A percentile compares a stretch with the other conserved stretches of the same genome.
phyloP scores from a whole-genome alignment of 2,797 vertebrate species.

The Fistularia tabacaria region DNA sequence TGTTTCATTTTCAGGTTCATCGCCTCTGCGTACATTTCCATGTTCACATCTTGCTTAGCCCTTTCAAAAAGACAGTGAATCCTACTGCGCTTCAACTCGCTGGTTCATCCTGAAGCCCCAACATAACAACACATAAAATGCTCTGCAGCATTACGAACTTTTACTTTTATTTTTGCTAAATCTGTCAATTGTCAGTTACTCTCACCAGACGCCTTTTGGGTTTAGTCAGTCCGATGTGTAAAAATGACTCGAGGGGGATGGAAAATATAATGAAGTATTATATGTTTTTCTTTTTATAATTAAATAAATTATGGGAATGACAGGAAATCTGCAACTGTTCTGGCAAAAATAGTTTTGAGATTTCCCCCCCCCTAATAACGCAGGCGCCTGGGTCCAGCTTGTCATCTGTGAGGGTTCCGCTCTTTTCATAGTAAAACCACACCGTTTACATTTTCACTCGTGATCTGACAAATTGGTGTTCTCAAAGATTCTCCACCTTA shows the following conservation, averaged over 20 bases:
- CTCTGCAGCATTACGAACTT: slow-evolving; percentile 34
- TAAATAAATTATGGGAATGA: slow-evolving; percentile 17
- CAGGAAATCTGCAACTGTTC: slow-evolving; percentile 5
- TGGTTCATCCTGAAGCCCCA: slow-evolving; percentile 49
- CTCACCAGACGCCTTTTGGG: slow-evolving; percentile 25
- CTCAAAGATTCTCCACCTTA: too few relatives aligned
- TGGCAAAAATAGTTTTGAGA: slow-evolving; percentile 7
- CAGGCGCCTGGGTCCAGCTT: not conserved
- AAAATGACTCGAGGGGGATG: slow-evolving; percentile 22
- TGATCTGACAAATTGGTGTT: too few relatives aligned
- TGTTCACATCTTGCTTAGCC: slow-evolving; percentile 57
- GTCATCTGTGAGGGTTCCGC: not conserved
- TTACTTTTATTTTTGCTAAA: slow-evolving; percentile 27
- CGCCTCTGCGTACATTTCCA: slow-evolving; percentile 60
- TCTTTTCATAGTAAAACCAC: too few relatives aligned
- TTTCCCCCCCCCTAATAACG: not conserved
- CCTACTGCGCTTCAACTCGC: slow-evolving; percentile 28
- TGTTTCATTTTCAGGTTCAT: slow-evolving; percentile 55
- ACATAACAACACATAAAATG: slow-evolving; percentile 41
- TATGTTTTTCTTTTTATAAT: slow-evolving; percentile 12
- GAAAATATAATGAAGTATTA: slow-evolving; percentile 24
- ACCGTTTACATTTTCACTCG: too few relatives aligned
- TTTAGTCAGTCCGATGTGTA: slow-evolving; percentile 18
- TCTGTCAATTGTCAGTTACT: slow-evolving; percentile 42
- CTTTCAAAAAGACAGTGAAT: slow-evolving; percentile 43